Conservation (phyloP, 1,140 invertebrate genomes). For the Scaptodrosophila lebanonensis region DNA sequence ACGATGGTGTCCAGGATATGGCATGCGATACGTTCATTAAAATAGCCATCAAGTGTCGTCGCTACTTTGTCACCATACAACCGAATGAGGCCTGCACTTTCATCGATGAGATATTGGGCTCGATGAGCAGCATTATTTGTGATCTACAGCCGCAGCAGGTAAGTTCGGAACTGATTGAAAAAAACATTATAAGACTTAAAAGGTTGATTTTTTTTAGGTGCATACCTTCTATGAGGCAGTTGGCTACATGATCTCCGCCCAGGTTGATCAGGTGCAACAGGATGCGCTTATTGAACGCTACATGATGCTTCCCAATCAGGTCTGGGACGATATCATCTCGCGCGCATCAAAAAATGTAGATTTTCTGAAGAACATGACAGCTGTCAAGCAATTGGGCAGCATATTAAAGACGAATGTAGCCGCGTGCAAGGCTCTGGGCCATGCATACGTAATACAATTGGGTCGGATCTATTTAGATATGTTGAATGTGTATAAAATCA, state of each 20-base stretch:
- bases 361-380: constrained; percentile 96
- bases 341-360: constrained; percentile 98
- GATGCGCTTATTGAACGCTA: constrained; percentile 97
- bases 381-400: constrained; percentile 97
- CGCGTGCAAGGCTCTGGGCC: constrained; percentile 97
- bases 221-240: constrained; percentile 99
- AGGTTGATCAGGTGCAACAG: constrained; percentile 92
- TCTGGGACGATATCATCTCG: constrained; percentile 99
- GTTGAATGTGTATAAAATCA: constrained; percentile 99
- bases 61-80: constrained; percentile 98
- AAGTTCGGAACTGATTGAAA: constrained; percentile 19
- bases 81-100: constrained; percentile 97
- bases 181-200: neutral
- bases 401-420: constrained; percentile 99
- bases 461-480: constrained; percentile 98
- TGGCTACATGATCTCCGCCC: constrained; percentile 98
- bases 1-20: constrained; percentile 99
- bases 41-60: constrained; percentile 98
- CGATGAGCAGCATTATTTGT: constrained; percentile 98
- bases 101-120: constrained; percentile 98
- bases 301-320: constrained; percentile 98
- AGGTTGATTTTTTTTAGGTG: constrained; percentile 81
- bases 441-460: constrained; percentile 96
- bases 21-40: constrained; percentile 99
- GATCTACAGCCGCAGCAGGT: constrained; percentile 98